Evolutionary conservation across 2,888 invertebrate species (phyloP), one percentile per base, ranked within the genome.

Genomic region (Athetis lepigone): DNA sequence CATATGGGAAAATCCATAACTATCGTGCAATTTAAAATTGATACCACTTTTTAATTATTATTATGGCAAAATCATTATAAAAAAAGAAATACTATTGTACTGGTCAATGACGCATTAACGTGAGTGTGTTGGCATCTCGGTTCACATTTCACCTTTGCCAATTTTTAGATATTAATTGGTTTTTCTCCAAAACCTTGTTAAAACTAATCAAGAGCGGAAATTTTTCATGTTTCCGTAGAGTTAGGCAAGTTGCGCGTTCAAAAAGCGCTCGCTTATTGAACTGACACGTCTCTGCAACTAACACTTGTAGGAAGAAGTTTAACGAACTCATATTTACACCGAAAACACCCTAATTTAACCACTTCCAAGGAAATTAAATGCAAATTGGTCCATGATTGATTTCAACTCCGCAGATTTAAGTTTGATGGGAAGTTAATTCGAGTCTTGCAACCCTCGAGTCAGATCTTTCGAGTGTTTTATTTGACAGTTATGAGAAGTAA

Each of bases 141-240:
- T n/a, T n/a, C n/a, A n/a, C n/a, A n/a, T n/a, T n/a, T n/a, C n/a
- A n/a, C n/a, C n/a, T n/a, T n/a, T n/a, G n/a, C n/a, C n/a, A n/a
- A n/a, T n/a, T n/a, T n/a, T n/a, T n/a, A n/a, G n/a, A n/a, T n/a
- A n/a, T n/a, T n/a, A n/a, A n/a, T n/a, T n/a, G n/a, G n/a, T n/a
- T n/a, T n/a, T n/a, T n/a, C n/a, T 70, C 65, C 56, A 63, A 65
- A 64, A 54, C 47, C 66, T 72, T 75, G 52, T 72, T 75, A 59
- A 64, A 77, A 77, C 75, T 77, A 75, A 81, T 79, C 77, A 77
- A 73, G 47, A 73, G 67, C 68, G 45, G 40, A 47, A 65, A 77
- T 66, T 82, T 72, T 64, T 64, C 66, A 73, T 52, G 55, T 63
- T 45, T 56, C 70, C 56, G 57, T 55, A 29, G 49, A 69, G 49